Evolutionary conservation across 2,797 vertebrate species (phyloP), one percentile per base, ranked within the genome.

Genomic region (Gephyroberyx darwinii): DNA sequence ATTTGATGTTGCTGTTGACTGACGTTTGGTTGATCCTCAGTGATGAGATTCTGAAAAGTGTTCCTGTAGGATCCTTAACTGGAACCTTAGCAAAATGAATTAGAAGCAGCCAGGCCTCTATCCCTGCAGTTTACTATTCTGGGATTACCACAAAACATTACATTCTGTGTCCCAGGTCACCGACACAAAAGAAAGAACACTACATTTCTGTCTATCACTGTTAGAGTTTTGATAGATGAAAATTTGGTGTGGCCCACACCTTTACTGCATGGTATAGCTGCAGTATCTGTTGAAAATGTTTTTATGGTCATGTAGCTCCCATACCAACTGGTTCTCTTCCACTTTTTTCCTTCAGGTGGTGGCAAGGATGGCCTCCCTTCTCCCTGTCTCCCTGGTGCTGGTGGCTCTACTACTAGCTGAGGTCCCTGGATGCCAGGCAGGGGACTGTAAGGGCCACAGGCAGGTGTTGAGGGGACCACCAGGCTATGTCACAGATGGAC

Each of bases 381-480:
- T 91, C 56, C 84, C 88, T 70, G 81, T 89, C 86, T 80, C 86
- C 71, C 45, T 92, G 80, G 73, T 92, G 57, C 75, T 93, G 75
- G 80, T 92, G 61, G 76, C 89, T 61, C 81, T 88, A 7, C 84
- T 93, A 56, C 71, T 91, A 67, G 81, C 83, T 12, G 47, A 82
- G 70, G 79, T 59, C 0, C 87, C 75, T 12, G 60, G 63, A 6
- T 90, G 84, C 55, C 64, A 81, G 59, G 93, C 94, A 0, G 96
- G 96, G 20, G 95, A 97, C 88, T 98, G 96, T 87, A 96, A 96
- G 74, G 96, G 96, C 51, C 95, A 96, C 82, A 93, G 96, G 14
- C 95, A 96, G 83, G 94, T 96, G 66, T 85, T 98, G 20, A 94
- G 93, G 67, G 94, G 94, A 8, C 82, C 93, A 1, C 93, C 94